These are phyloP conservation scores for Myripristis jacobus DNA, from an alignment of 2,797 vertebrate genomes.

Conservation along the genomic window DNA sequence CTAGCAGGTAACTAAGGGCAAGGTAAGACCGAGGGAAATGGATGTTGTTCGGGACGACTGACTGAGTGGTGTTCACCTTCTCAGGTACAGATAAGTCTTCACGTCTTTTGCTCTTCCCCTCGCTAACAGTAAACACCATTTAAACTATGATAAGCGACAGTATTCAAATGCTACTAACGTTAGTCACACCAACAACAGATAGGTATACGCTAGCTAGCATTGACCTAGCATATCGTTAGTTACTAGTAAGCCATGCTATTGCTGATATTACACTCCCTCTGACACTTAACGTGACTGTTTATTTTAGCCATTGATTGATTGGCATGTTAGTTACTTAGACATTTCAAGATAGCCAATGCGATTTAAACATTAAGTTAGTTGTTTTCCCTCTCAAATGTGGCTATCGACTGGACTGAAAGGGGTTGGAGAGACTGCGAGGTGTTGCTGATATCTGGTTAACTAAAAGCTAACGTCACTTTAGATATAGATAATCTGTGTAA, in stretches of 20 bases:
- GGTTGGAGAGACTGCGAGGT: not conserved
- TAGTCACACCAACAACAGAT: not conserved
- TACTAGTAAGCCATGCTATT: not conserved
- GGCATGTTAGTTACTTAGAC: not conserved
- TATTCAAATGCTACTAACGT: not conserved
- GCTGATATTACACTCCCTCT: not conserved
- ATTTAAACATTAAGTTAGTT: not conserved
- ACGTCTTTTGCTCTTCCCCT: not conserved
- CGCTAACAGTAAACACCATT: not conserved
- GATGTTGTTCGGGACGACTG: slow-evolving; percentile 44
- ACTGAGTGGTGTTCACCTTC: slow-evolving; percentile 30
- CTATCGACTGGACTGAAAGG: not conserved
- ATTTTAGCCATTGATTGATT: not conserved
- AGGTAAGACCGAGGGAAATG: slow-evolving; percentile 64
- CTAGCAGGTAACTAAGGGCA: slow-evolving; percentile 29
- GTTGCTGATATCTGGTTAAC: not conserved
- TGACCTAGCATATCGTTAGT: not conserved
- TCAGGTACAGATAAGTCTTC: slow-evolving; percentile 52
- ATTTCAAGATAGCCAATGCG: not conserved
- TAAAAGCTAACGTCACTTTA: no score
- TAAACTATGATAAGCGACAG: not conserved
- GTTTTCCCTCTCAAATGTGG: not conserved
- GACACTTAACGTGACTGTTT: not conserved
- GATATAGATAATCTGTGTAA: no score
- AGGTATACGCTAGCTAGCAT: not conserved